phyloP scores from a whole-genome alignment of 2,113 vertebrate species.

The Pseudonaja textilis region DNA sequence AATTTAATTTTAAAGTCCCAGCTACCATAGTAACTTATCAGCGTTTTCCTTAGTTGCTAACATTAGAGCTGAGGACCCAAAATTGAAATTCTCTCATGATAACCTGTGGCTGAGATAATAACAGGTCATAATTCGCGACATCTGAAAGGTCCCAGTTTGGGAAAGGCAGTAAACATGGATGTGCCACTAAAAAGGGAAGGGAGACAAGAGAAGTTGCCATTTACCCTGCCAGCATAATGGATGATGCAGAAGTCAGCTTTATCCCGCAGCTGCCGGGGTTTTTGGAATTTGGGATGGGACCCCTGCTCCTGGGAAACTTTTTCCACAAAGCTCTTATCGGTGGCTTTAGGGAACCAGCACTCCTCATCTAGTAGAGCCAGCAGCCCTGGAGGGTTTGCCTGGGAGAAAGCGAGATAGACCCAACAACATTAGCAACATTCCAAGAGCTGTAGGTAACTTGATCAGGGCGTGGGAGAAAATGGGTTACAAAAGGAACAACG shows the following conservation, averaged over 20 bases:
- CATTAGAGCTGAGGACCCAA: not conserved
- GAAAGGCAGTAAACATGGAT: too few relatives aligned
- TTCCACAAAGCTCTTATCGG: slow-evolving; percentile 88
- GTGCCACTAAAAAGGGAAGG: not conserved
- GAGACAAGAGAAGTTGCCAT: not conserved
- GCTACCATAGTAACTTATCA: not conserved
- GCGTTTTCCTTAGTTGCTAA: not conserved
- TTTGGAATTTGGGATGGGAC: slow-evolving; percentile 84
- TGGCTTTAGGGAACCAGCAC: slow-evolving; percentile 93
- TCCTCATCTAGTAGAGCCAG: slow-evolving; percentile 88
- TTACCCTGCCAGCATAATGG: slow-evolving; percentile 89
- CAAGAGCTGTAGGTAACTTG: not conserved
- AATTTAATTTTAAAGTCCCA: not conserved
- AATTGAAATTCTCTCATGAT: too few relatives aligned
- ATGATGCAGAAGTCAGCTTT: slow-evolving; percentile 87
- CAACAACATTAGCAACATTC: not conserved
- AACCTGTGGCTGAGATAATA: not conserved
- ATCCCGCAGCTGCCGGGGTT: slow-evolving; percentile 80
- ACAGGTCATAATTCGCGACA: not conserved
- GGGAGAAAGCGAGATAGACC: not conserved
- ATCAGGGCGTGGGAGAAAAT: not conserved
- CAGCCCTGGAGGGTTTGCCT: slow-evolving; percentile 85
- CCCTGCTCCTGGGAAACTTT: slow-evolving; percentile 85
- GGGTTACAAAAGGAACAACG: too few relatives aligned
- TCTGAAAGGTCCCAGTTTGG: not conserved